These are phyloP conservation scores for Cuculus canorus DNA, from an alignment of 2,797 vertebrate genomes.

Conservation along the genomic window DNA sequence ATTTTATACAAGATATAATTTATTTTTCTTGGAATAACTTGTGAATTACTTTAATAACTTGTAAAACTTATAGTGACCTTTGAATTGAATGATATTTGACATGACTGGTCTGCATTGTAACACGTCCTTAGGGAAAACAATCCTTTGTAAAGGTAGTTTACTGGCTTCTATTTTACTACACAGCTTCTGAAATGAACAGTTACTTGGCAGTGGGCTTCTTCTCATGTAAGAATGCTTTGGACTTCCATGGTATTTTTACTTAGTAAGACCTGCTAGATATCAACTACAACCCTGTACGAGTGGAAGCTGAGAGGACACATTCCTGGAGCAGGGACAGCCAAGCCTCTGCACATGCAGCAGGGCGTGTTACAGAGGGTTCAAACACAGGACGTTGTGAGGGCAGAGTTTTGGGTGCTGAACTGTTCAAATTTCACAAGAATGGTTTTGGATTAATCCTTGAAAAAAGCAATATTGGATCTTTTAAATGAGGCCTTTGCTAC, in stretches of 20 bases:
- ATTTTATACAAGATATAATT: slow-evolving; percentile 82
- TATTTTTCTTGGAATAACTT: slow-evolving; percentile 78
- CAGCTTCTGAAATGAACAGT: not conserved
- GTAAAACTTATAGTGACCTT: slow-evolving; percentile 36
- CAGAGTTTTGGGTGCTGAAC: not conserved
- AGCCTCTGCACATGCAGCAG: not conserved
- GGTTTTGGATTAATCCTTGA: not conserved
- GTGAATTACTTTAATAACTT: slow-evolving; percentile 71
- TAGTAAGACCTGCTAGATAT: not conserved
- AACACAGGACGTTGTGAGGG: not conserved
- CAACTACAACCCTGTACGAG: not conserved
- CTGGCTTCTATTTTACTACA: not conserved
- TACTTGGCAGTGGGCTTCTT: not conserved
- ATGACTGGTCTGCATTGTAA: slow-evolving; percentile 74
- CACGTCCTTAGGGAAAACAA: not conserved
- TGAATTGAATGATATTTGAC: slow-evolving; percentile 67
- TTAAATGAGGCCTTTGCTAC: not conserved
- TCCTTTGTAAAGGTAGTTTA: slow-evolving; percentile 28
- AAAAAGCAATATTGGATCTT: not conserved
- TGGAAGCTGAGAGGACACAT: not conserved
- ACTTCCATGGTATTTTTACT: not conserved
- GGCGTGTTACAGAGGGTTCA: not conserved
- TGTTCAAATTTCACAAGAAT: not conserved
- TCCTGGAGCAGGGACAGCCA: not conserved
- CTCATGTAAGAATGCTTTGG: not conserved